Evolutionary conservation across 37 sponge, comb jelly and placozoan species (phyloP).

Genomic region (Lycopodina hypogea): DNA sequence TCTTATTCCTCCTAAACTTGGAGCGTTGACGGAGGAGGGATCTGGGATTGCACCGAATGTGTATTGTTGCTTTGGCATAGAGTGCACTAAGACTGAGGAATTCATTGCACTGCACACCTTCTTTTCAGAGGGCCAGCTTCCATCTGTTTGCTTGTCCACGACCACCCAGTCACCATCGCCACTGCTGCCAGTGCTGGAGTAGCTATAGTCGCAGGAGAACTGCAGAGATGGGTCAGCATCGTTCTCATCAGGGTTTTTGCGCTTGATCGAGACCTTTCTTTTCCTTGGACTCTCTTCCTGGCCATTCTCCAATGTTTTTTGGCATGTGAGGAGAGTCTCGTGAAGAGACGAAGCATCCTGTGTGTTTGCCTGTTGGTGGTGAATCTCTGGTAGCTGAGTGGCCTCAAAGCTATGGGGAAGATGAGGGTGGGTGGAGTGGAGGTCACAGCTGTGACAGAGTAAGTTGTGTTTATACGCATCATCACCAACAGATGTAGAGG

Average conservation of each 20-base stretch:
- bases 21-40: no score
- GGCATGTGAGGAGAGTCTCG: neutral
- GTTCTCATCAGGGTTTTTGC: conserved; percentile 3
- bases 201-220: conserved; percentile 27
- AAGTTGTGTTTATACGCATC: neutral
- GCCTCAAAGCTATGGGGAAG: conserved; percentile 12
- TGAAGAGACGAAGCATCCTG: neutral
- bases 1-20: no score
- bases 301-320: neutral
- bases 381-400: conserved; percentile 10
- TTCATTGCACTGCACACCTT: conserved; percentile 15
- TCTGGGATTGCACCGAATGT: no score
- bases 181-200: conserved; percentile 32
- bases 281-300: neutral
- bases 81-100: neutral
- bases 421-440: conserved; percentile 28
- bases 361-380: neutral
- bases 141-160: neutral
- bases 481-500: neutral
- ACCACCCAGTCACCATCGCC: conserved; percentile 27
- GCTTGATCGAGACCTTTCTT: conserved; percentile 20
- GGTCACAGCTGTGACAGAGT: conserved; percentile 3
- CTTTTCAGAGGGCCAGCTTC: conserved; percentile 11
- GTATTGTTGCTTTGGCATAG: no score
- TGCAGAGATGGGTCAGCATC: conserved; percentile 15